Base-by-base conservation (phyloP, 2,113 vertebrate genomes). In the Eurystomus gularis region DNA sequence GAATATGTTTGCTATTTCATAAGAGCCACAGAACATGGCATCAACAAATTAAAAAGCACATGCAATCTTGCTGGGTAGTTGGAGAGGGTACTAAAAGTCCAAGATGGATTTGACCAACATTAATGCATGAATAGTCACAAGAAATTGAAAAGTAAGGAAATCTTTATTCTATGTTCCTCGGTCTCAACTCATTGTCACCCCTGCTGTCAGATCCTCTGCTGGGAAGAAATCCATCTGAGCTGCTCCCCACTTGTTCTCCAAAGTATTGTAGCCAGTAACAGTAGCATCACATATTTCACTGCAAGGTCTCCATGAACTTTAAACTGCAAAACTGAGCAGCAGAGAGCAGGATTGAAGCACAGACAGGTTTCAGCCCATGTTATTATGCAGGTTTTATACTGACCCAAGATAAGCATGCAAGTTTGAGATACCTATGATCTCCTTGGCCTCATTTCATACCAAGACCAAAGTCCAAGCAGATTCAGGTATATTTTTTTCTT, bases 1-100 rank as follows among this genome's bases (percentile, higher is more conserved):
- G 69, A 44, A 31, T 0, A 5, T 10, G 33, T 55, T 55, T 2
- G 0, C 3, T 1, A 13, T 55, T 72, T 91, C 2, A 0, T 46
- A 51, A 68, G 35, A 85, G 42, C 39, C 39, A 35, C 26, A 65
- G 15, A 91, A 60, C 17, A 49, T 1, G 3, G 13, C 42, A 44
- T 25, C 19, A 83, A 75, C 9, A 82, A 75, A 62, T 55, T 31
- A 82, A 44, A 4, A 37, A n/a, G 19, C 2, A 0, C 10, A 64
- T 11, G 2, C 18, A 31, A 17, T 40, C 31, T 75, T 60, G 4
- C 8, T 51, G 18, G 13, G 8, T 54, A 78, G 19, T 9, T 76
- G 20, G 54, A 86, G 13, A 66, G 28, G 35, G 37, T 26, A 23
- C 14, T 52, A 48, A 86, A 85, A 91, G 8, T 10, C 12, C 23